Percentiles rank a stretch among this genome's conserved stretches.
Conservation (phyloP, 2,797 vertebrate species). For the Potorous gilbertii region DNA sequence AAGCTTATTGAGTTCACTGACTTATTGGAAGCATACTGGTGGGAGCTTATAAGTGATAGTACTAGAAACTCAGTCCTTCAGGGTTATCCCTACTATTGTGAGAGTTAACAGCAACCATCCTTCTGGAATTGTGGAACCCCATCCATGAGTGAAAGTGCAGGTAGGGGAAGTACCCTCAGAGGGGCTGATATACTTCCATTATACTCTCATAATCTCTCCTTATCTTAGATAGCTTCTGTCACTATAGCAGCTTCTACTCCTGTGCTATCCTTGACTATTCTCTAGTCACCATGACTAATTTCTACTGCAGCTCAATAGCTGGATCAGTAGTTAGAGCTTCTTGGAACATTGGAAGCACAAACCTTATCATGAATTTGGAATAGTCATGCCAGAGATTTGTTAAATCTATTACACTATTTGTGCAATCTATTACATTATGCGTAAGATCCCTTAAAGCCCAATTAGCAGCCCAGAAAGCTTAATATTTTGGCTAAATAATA, state of each 20-base stretch:
- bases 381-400: constrained; percentile 29
- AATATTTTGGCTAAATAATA: constrained; percentile 46
- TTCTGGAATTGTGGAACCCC: not conserved
- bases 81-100: not conserved
- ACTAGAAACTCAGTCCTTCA: not conserved
- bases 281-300: not conserved
- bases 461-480: constrained; percentile 1
- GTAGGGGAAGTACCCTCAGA: not conserved
- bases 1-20: not conserved
- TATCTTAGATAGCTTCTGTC: no score
- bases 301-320: not conserved
- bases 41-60: not conserved
- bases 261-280: not conserved
- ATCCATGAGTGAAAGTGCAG: not conserved
- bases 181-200: not conserved
- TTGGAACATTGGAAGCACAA: not conserved
- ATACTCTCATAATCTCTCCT: not conserved
- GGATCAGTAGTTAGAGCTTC: not conserved
- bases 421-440: not conserved
- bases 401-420: not conserved
- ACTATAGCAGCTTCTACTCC: not conserved
- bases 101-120: not conserved
- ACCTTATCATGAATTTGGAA: not conserved
- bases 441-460: not conserved
- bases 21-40: not conserved